Evolutionary conservation across 2,113 vertebrate genomes (phyloP).

Genomic region (Xiphophorus hellerii): DNA sequence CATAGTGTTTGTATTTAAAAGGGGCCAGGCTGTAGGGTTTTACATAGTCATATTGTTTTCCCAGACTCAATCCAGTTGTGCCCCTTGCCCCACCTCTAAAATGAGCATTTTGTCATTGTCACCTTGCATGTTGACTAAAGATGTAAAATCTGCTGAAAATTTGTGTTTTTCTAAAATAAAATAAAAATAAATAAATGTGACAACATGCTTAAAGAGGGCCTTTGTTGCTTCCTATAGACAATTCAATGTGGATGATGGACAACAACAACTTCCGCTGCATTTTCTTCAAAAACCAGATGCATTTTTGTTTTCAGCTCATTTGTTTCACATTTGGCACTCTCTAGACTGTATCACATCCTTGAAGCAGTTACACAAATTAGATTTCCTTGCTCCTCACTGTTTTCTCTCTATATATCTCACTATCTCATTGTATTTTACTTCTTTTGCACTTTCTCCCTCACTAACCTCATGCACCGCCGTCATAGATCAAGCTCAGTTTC

Average conservation of each 20-base stretch:
- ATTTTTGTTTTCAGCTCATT: no score
- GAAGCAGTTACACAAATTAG: not conserved
- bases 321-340: no score
- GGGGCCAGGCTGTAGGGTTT: no score
- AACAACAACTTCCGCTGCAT: not conserved
- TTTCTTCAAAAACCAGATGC: not conserved
- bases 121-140: no score
- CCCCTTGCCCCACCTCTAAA: no score
- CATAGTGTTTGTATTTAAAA: no score
- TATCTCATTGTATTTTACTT: conserved; percentile 5
- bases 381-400: not conserved
- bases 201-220: not conserved
- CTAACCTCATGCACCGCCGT: conserved; percentile 24
- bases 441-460: conserved; percentile 17
- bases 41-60: no score
- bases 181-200: no score
- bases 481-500: conserved; percentile 48
- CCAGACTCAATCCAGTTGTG: no score
- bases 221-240: not conserved
- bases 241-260: not conserved
- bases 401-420: not conserved
- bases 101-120: no score
- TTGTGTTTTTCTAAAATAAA: no score
- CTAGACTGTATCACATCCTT: not conserved
- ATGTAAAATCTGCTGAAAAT: no score